phyloP scores from a whole-genome alignment of 2,797 vertebrate species.

The Darevskia nairensis region DNA sequence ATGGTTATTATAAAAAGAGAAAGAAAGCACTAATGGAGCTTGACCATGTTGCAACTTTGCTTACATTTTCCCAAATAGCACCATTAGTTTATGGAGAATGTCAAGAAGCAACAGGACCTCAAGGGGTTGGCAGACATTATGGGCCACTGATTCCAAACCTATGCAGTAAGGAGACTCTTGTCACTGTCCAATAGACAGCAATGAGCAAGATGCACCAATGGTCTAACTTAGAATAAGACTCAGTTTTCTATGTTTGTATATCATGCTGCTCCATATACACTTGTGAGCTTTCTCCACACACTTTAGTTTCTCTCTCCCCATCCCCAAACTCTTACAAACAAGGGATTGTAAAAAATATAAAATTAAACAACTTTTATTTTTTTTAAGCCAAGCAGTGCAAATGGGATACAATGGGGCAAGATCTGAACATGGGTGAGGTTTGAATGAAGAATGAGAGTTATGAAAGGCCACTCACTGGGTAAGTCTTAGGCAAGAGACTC shows the following conservation, averaged over 20 bases:
- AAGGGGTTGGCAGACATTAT: too few species aligned
- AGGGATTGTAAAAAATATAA: background rate
- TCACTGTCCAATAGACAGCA: background rate
- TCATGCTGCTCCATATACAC: too few species aligned
- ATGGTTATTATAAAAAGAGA: background rate
- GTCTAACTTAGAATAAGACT: too few species aligned
- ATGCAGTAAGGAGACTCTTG: background rate
- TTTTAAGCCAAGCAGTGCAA: background rate
- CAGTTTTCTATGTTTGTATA: background rate
- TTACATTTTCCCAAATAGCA: background rate
- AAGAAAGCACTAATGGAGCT: background rate
- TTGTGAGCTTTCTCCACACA: background rate
- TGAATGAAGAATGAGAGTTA: background rate
- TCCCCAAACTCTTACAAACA: background rate
- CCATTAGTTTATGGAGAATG: too few species aligned
- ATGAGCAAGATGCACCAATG: too few species aligned
- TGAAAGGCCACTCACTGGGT: background rate
- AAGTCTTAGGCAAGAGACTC: background rate
- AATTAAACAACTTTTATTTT: background rate
- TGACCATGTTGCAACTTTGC: background rate
- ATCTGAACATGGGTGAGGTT: background rate
- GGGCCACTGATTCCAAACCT: too few species aligned
- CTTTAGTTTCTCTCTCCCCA: background rate
- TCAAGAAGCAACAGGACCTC: too few species aligned
- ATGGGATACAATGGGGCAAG: background rate